Base-by-base conservation (phyloP, 2,113 vertebrate species). In the Syrmaticus mikado region DNA sequence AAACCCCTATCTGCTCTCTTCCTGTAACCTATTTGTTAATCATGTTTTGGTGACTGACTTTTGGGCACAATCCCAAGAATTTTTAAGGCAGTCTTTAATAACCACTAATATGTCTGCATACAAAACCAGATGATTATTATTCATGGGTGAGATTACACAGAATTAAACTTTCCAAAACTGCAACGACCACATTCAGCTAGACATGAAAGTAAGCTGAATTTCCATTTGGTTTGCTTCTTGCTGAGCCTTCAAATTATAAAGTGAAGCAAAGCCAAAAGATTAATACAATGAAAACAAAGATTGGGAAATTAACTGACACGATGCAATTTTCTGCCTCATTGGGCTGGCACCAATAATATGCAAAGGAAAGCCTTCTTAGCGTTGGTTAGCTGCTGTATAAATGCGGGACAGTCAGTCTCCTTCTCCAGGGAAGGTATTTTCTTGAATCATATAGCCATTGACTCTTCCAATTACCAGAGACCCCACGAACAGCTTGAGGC, bases 271-370 rank as follows among this genome's bases (percentile, higher is more conserved):
- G 98, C 98, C 97, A 98, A 98, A 97, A 98, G 98, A 99, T 99
- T 99, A 98, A 99, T 98, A 98, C 98, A 98, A 98, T 98, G 98
- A 98, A 99, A 99, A 99, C 98, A 99, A 99, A 98, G 98, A 98
- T 98, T 98, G 98, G 97, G 98, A 98, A 98, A 99, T 98, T 98
- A 99, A 98, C 98, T 98, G 98, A 99, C 98, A 99, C 97, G 98
- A 99, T 97, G 98, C 98, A 99, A 99, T 99, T 99, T 99, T 99
- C 98, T 98, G 98, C 98, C 98, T 98, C 98, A 97, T 98, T 97
- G 98, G 97, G 97, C 98, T 98, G 97, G 97, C 98, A 98, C 98
- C 98, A 98, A 97, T 97, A 97, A 97, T 97, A 98, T 98, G 97
- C 98, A 97, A 97, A 98, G 97, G 96, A 94, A 98, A 98, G 97